A percentile compares a stretch with the other conserved stretches of the same genome.
phyloP scores from a whole-genome alignment of 64 coral and sea anemone genomes.

The Catalaphyllia jardinei region DNA sequence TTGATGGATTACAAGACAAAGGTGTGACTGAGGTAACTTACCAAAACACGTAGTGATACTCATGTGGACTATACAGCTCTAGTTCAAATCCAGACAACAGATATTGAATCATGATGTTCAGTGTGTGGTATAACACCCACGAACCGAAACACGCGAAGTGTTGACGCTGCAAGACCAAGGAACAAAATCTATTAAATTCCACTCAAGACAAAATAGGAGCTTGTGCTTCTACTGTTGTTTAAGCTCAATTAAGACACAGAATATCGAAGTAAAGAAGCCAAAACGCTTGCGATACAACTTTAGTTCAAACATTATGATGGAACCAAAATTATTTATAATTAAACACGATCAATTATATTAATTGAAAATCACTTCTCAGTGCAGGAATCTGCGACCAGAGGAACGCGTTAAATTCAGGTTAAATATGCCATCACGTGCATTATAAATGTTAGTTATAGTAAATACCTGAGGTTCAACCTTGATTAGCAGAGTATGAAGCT shows the following conservation, averaged over 20 bases:
- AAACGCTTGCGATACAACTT: too few relatives aligned
- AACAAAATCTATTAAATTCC: neutral
- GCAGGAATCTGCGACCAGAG: too few relatives aligned
- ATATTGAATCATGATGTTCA: constrained; percentile 98
- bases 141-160: constrained; percentile 99
- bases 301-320: too few relatives aligned
- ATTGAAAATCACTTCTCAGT: too few relatives aligned
- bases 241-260: neutral
- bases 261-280: too few relatives aligned
- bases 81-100: constrained; percentile 92
- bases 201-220: neutral
- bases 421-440: too few relatives aligned
- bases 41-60: constrained; percentile 99
- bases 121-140: constrained; percentile 93
- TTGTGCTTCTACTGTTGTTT: neutral
- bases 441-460: too few relatives aligned
- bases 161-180: constrained; percentile 63
- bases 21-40: constrained; percentile 2
- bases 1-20: too few relatives aligned
- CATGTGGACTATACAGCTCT: constrained; percentile 89
- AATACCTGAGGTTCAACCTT: constrained; percentile 93
- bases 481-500: constrained; percentile 83
- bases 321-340: too few relatives aligned
- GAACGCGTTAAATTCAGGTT: too few relatives aligned
- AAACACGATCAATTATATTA: too few relatives aligned